These are phyloP conservation scores for Entelurus aequoreus DNA, from an alignment of 2,113 vertebrate species.

Conservation along the genomic window DNA sequence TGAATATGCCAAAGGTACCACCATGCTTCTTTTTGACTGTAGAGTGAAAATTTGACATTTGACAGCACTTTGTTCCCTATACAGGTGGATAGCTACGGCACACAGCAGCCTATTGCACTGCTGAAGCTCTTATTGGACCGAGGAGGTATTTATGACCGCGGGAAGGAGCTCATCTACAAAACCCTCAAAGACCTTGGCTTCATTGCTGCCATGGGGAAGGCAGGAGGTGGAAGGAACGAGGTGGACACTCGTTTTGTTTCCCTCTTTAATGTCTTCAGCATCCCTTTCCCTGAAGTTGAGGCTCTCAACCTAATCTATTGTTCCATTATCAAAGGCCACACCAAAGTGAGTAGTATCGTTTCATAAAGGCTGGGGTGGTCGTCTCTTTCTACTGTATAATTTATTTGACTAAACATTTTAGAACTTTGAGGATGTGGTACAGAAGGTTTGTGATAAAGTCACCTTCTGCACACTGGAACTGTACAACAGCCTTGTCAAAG, in stretches of 20 bases:
- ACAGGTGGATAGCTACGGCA: constrained; percentile 92
- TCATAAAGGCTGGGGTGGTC: not conserved
- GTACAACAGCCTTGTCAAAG: constrained; percentile 80
- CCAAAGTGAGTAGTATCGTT: constrained; percentile 67
- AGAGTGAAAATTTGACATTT: not conserved
- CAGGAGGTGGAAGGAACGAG: constrained; percentile 92
- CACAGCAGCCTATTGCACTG: constrained; percentile 92
- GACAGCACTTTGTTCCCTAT: not conserved
- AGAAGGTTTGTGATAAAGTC: constrained; percentile 74
- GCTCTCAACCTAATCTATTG: constrained; percentile 84
- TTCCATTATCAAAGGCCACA: constrained; percentile 90
- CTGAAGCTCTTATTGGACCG: constrained; percentile 88
- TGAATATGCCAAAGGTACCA: constrained; percentile 93
- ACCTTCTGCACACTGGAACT: constrained; percentile 85
- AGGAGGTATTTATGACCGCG: constrained; percentile 85
- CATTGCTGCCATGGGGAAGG: constrained; percentile 92
- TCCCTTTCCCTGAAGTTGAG: constrained; percentile 82
- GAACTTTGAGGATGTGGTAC: constrained; percentile 77
- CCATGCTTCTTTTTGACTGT: not conserved
- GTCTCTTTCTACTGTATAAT: not conserved
- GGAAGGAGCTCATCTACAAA: constrained; percentile 90
- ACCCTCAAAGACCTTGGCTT: constrained; percentile 86
- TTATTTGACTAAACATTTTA: constrained; percentile 43
- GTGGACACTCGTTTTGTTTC: constrained; percentile 89
- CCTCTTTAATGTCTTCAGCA: constrained; percentile 88